These are phyloP conservation scores for Drymodes brunneopygia DNA, from an alignment of 2,113 vertebrate genomes.

Conservation along the genomic window DNA sequence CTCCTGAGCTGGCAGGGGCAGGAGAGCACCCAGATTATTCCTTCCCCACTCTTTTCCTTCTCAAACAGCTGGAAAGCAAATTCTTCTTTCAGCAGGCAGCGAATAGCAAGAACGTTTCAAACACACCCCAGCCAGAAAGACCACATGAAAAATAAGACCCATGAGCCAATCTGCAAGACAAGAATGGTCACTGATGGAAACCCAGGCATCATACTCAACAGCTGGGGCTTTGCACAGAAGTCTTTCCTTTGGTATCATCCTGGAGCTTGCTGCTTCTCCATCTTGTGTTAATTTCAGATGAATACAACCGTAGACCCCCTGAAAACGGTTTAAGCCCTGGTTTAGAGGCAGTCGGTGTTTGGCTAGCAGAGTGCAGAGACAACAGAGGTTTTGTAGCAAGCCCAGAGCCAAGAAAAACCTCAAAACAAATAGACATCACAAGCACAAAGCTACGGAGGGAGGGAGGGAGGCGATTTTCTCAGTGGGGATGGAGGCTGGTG, in stretches of 20 bases:
- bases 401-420: neutral
- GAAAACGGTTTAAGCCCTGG: neutral
- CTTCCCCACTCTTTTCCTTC: neutral
- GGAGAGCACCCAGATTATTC: neutral
- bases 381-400: neutral
- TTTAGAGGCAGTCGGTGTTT: neutral
- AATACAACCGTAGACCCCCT: neutral
- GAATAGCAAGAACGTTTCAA: neutral
- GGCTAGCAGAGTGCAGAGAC: neutral
- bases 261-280: neutral
- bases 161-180: neutral
- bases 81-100: neutral
- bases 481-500: neutral
- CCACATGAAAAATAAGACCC: fast-evolving
- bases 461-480: fast-evolving
- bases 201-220: neutral
- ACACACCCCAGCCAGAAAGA: neutral
- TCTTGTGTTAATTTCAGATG: neutral
- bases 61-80: neutral
- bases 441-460: fast-evolving
- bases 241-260: neutral
- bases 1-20: neutral
- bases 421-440: neutral
- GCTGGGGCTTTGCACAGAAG: neutral
- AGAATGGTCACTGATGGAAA: neutral